Percentiles rank a stretch among this genome's conserved stretches.
phyloP scores from a whole-genome alignment of 1,140 invertebrate species.

The Onthophagus taurus region DNA sequence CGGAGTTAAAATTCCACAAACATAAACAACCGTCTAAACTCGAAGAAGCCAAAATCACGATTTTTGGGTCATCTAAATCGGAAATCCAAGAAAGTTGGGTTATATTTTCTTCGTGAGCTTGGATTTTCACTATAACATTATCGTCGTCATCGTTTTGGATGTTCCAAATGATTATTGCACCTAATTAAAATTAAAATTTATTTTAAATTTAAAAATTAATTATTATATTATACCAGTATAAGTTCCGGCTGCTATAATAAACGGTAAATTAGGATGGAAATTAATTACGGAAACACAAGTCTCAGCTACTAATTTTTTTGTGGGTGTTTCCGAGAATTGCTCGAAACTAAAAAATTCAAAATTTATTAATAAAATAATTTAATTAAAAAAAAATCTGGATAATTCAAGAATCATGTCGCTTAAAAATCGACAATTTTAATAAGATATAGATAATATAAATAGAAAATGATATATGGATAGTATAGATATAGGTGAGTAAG shows the following conservation, averaged over 20 bases:
- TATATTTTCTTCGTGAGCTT: slow-evolving; percentile 27
- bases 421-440: no score
- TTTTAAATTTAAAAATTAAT: not conserved
- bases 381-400: slow-evolving; percentile 2
- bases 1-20: slow-evolving; percentile 28
- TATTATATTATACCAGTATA: slow-evolving; percentile 24
- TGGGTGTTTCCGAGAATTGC: slow-evolving; percentile 21
- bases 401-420: no score
- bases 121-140: slow-evolving; percentile 20
- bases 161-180: slow-evolving; percentile 32
- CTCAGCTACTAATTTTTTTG: slow-evolving; percentile 23
- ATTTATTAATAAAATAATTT: no score
- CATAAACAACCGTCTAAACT: slow-evolving; percentile 30
- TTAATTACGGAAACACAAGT: slow-evolving; percentile 25
- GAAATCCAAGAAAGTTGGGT: slow-evolving; percentile 30
- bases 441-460: not conserved
- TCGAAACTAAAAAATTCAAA: slow-evolving; percentile 19
- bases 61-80: slow-evolving; percentile 25
- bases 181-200: slow-evolving; percentile 13
- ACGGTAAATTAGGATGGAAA: slow-evolving; percentile 27
- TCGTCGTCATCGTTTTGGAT: slow-evolving; percentile 29
- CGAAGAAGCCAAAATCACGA: slow-evolving; percentile 25
- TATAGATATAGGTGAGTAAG: no score
- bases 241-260: slow-evolving; percentile 28
- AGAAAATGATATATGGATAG: slow-evolving; percentile 10